A percentile compares a stretch with the other conserved stretches of the same genome.
These are phyloP conservation scores for Parnassius orleans DNA, from an alignment of 2,888 invertebrate species.

Conservation along the genomic window DNA sequence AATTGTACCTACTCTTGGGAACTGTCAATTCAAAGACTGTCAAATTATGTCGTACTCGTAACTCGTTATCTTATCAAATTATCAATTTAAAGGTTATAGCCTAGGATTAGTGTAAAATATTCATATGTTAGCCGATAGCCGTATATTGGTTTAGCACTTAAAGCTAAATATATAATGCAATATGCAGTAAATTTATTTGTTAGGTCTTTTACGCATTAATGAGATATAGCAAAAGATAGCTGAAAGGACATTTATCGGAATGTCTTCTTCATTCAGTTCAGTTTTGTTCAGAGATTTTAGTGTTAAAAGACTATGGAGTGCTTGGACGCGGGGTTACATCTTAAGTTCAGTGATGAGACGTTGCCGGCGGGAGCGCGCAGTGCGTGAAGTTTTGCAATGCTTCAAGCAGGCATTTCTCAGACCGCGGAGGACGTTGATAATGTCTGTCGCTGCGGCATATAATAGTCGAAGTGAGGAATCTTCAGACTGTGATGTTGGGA, in stretches of 20 bases:
- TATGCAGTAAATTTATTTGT: slow-evolving; percentile 12
- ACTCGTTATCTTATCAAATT: slow-evolving; percentile 22
- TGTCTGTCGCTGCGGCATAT: slow-evolving; percentile 67
- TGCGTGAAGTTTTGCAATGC: slow-evolving; percentile 62
- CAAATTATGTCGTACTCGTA: slow-evolving; percentile 20
- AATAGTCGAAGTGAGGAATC: slow-evolving; percentile 45
- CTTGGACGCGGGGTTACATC: slow-evolving; percentile 57
- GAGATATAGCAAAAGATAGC: slow-evolving; percentile 1
- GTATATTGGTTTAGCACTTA: background rate
- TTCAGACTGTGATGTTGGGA: slow-evolving; percentile 48
- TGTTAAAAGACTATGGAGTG: slow-evolving; percentile 56
- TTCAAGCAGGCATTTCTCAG: slow-evolving; percentile 61
- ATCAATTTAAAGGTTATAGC: slow-evolving; percentile 56
- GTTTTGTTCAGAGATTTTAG: slow-evolving; percentile 33
- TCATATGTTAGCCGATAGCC: slow-evolving; percentile 20
- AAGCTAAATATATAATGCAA: slow-evolving; percentile 13
- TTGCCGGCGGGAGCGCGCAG: slow-evolving; percentile 57
- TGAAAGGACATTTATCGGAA: slow-evolving; percentile 9
- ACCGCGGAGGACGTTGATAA: slow-evolving; percentile 55
- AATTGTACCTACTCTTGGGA: too few relatives aligned
- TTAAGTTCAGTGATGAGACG: slow-evolving; percentile 57
- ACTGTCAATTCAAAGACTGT: too few relatives aligned
- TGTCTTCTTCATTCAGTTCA: background rate
- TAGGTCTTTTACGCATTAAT: background rate
- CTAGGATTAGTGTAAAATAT: slow-evolving; percentile 48